Conservation (phyloP, 2,113 vertebrate genomes). For the Ardeotis arabs region DNA sequence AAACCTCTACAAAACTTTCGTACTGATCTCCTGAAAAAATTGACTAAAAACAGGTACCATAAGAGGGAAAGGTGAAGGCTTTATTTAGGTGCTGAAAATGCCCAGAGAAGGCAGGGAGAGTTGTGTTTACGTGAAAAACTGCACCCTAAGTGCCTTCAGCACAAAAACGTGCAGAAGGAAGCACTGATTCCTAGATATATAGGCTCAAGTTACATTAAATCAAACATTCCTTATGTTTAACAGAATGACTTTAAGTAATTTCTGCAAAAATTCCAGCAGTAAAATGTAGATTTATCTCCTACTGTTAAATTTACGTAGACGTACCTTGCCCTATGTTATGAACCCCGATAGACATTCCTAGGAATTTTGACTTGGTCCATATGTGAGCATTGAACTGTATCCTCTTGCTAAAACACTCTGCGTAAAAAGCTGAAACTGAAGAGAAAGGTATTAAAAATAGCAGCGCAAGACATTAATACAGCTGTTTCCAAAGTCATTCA, state of each 20-base stretch:
- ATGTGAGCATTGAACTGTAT: slow-evolving; percentile 99
- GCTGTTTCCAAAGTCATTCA: background rate
- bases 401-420: slow-evolving; percentile 93
- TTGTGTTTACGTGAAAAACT: too few species aligned
- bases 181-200: too few species aligned
- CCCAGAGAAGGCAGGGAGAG: too few species aligned
- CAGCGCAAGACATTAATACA: background rate
- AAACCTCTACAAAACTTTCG: background rate
- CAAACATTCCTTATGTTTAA: too few species aligned
- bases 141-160: too few species aligned
- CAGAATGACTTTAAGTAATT: too few species aligned
- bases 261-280: too few species aligned
- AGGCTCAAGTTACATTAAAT: too few species aligned
- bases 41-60: background rate
- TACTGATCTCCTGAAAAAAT: background rate
- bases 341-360: slow-evolving; percentile 98
- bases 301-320: background rate
- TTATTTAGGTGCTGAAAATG: too few species aligned
- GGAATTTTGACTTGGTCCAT: slow-evolving; percentile 99
- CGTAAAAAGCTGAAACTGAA: slow-evolving; percentile 98
- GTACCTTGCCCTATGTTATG: slow-evolving; percentile 99
- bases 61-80: background rate
- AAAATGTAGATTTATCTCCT: background rate
- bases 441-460: background rate
- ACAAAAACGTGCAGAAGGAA: too few species aligned